Base-by-base conservation (phyloP, 2,113 vertebrate genomes). In the Vulpes vulpes region DNA sequence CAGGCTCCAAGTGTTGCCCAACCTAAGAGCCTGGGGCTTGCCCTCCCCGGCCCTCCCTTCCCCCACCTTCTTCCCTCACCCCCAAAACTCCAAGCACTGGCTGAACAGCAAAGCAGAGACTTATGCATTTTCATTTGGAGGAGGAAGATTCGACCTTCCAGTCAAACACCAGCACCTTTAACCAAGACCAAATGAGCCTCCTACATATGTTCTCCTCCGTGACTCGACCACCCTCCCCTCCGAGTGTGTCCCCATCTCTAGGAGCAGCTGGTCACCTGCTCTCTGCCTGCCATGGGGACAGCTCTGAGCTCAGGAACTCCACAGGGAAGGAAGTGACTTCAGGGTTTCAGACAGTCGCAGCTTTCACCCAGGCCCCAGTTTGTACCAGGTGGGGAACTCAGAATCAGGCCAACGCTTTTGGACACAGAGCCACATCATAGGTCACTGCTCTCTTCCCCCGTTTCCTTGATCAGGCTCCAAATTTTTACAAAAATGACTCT, bases 141-240 rank as follows among this genome's bases (percentile, higher is more conserved):
- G 57, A 89, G 51, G 83, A 95, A 62, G n/a, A 49, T 11, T 71
- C 11, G 62, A 81, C 32, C 20, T 55, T 55, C 0, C 0, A 1
- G 64, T 89, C 27, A 22, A 97, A 79, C 92, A 97, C 65, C 96
- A 97, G 91, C 95, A 95, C 91, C 97, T 94, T 94, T 25, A 22
- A 1, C 95, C 35, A 76, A 94, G 38, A 82, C 76, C 93, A 96
- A 78, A 55, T 19, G 43, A 96, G 94, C 91, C 91, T 74, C 91
- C 32, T 65, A 11, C 0, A 16, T 85, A 59, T 35, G n/a, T 49
- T 43, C 3, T 84, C 1, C 23, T 22, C 65, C 1, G 14, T 14
- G 2, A 53, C 53, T 49, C 8, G 2, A 3, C 32, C 0, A 49
- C 51, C 81, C 32, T 2, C 55, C 76, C 38, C 1, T 76, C 62